Percentiles rank a stretch among this genome's conserved stretches.
Evolutionary conservation across 2,113 vertebrate species (phyloP).

Genomic region (Datnioides undecimradiatus): DNA sequence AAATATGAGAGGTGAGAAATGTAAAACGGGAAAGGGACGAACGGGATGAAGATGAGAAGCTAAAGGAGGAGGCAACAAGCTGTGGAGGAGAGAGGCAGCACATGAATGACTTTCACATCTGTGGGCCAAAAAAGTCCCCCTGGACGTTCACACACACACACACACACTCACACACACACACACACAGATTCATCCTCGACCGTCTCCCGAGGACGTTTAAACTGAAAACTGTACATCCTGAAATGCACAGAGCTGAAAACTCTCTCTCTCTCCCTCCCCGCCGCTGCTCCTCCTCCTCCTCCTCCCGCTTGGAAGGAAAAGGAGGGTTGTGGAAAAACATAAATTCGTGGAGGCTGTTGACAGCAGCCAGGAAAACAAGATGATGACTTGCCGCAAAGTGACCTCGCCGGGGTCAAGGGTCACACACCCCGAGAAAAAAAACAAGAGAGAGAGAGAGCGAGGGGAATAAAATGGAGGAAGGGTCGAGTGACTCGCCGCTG

Average conservation of each 20-base stretch:
- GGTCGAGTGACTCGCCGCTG: background rate
- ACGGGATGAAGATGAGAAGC: slow-evolving; percentile 13
- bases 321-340: slow-evolving; percentile 64
- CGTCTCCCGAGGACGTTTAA: slow-evolving; percentile 47
- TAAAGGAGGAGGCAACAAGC: slow-evolving; percentile 20
- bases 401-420: slow-evolving; percentile 67
- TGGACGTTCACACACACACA: slow-evolving; percentile 44
- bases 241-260: too few relatives aligned
- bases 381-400: slow-evolving; percentile 58
- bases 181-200: slow-evolving; percentile 10
- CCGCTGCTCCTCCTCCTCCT: too few relatives aligned
- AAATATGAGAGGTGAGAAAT: slow-evolving; percentile 20
- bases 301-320: slow-evolving; percentile 33
- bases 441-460: slow-evolving; percentile 1
- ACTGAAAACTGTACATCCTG: slow-evolving; percentile 60
- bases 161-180: background rate
- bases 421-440: slow-evolving; percentile 51
- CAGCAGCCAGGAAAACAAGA: slow-evolving; percentile 68
- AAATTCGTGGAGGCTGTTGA: slow-evolving; percentile 61
- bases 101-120: slow-evolving; percentile 81
- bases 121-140: slow-evolving; percentile 70
- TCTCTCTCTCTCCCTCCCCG: too few relatives aligned
- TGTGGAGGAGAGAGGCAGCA: slow-evolving; percentile 34
- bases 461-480: background rate
- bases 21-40: background rate